These are phyloP conservation scores for Caerostris darwini DNA, from an alignment of 1,140 invertebrate genomes.

Conservation along the genomic window DNA sequence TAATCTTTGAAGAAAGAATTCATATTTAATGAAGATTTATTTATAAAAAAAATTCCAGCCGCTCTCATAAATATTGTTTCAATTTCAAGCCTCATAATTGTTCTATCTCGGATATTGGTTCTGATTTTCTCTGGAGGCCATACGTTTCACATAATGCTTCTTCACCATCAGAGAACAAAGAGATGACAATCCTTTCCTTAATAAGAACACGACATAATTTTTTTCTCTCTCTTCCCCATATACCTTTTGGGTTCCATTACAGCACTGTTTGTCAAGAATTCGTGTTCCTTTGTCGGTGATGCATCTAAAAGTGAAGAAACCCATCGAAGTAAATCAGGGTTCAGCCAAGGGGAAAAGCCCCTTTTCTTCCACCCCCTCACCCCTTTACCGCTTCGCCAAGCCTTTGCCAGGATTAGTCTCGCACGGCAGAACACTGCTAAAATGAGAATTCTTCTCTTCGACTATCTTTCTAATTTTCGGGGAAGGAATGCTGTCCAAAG, in stretches of 20 bases:
- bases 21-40: neutral
- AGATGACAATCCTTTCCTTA: neutral
- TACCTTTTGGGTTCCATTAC: conserved; percentile 45
- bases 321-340: conserved; percentile 45
- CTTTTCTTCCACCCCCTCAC: neutral
- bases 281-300: conserved; percentile 49
- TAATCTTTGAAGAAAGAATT: neutral
- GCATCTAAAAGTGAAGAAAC: conserved; percentile 63
- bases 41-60: neutral
- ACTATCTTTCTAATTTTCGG: conserved; percentile 58
- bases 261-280: conserved; percentile 60
- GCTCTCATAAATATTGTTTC: neutral
- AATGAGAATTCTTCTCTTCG: conserved; percentile 61
- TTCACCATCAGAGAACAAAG: neutral
- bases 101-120: neutral
- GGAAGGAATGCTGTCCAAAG: conserved; percentile 17
- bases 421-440: conserved; percentile 55
- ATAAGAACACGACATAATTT: conserved; percentile 33
- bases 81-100: neutral
- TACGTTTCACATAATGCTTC: neutral
- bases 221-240: neutral
- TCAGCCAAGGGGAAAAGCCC: conserved; percentile 22
- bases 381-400: conserved; percentile 7
- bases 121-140: neutral
- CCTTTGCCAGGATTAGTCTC: neutral